phyloP scores from a whole-genome alignment of 1,140 invertebrate genomes.

The Chironomus striatipennis region DNA sequence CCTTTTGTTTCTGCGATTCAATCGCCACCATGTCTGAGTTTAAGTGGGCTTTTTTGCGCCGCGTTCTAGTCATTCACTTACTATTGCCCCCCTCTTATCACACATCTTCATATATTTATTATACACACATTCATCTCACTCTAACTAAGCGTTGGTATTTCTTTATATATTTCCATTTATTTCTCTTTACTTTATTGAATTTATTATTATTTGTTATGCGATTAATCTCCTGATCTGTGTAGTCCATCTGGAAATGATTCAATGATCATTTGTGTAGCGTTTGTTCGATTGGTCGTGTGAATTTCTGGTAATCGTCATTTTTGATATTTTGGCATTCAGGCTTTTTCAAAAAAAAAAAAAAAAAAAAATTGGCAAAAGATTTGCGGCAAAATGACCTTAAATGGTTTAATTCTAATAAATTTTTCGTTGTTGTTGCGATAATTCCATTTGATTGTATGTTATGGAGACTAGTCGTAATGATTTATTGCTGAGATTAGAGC shows the following conservation, averaged over 20 bases:
- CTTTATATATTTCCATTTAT: background rate
- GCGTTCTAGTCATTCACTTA: background rate
- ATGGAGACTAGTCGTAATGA: background rate
- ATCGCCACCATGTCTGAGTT: constrained; percentile 17
- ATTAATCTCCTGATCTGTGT: constrained; percentile 1
- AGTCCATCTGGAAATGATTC: background rate
- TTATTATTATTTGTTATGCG: constrained; percentile 6
- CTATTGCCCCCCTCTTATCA: too few relatives aligned
- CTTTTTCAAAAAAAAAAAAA: background rate
- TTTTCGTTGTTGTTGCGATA: background rate
- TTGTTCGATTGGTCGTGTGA: background rate
- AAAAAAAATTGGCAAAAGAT: background rate
- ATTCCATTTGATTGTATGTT: background rate
- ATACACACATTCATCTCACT: background rate
- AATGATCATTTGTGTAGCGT: background rate
- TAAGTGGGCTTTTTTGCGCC: constrained; percentile 19
- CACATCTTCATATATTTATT: background rate
- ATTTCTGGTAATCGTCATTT: background rate
- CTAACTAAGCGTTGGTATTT: background rate
- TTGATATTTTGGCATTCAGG: background rate
- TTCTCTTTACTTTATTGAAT: background rate
- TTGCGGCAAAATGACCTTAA: constrained; percentile 1
- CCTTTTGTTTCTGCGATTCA: background rate
- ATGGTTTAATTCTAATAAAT: constrained; percentile 10
- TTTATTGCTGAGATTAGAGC: background rate